Evolutionary conservation across 2,113 vertebrate genomes (phyloP), one percentile per base, ranked within the genome.

Genomic region (Macrotis lagotis): DNA sequence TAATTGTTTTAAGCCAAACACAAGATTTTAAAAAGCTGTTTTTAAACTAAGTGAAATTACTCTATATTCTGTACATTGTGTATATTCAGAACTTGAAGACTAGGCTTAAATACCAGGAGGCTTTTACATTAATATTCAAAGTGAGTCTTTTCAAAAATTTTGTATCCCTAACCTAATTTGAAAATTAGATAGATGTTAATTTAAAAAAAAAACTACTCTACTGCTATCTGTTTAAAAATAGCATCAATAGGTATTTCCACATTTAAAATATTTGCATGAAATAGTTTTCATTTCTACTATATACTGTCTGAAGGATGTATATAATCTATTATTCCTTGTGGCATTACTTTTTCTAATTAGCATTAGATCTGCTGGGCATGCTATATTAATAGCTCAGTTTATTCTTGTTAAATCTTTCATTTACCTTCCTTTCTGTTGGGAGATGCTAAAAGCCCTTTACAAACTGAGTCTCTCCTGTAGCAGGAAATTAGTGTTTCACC

Each of bases 331-430:
- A 51, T 95, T 96, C 88, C 95, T 51, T 83, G 48, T n/a, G 88
- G 93, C 93, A 97, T 91, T 96, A 95, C 31, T 91, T 92, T 94
- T 97, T 96, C 95, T 94, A 97, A 97, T 55, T 96, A 97, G 50
- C 53, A 96, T 51, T 95, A 96, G 49, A 97, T 92, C 95, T 96
- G 90, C 52, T 90, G 95, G 91, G 94, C 92, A 96, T 49, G 96
- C 93, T 98, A 91, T 52, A 95, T 92, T 92, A 97, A 95, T 1
- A 95, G 74, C 59, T 96, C 96, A 93, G 90, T 94, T 95, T 97
- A 97, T 91, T 95, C 94, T 96, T 94, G 95, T 91, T 95, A 96
- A 97, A 97, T 66, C 95, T 98, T 89, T 96, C 93, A 97, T 93
- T 97, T 98, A 94, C 52, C 90, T 95, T 94, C 92, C 95, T 91